Percentiles rank a stretch among this genome's conserved stretches.
Conservation (phyloP, 2,113 vertebrate genomes). For the Penelope pileata region DNA sequence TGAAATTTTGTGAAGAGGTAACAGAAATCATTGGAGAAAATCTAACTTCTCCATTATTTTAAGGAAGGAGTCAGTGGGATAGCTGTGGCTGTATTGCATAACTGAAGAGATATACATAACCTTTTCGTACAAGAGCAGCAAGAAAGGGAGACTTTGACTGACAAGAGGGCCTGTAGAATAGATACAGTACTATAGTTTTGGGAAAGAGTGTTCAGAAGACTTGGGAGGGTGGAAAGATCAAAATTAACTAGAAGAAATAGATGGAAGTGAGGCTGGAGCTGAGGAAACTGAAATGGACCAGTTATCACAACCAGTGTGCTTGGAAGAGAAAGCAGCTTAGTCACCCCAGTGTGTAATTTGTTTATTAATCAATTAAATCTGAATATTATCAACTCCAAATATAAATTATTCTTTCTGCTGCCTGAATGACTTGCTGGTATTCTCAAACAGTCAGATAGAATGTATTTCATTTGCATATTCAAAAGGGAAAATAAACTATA, state of each 20-base stretch:
- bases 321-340: not conserved
- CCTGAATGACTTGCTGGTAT: not conserved
- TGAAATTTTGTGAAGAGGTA: not conserved
- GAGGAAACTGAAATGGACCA: not conserved
- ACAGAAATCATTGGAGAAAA: not conserved
- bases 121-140: not conserved
- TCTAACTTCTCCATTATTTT: not conserved
- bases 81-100: not conserved
- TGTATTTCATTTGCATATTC: not conserved
- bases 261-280: not conserved
- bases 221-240: not conserved
- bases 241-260: not conserved
- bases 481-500: not conserved
- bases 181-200: not conserved
- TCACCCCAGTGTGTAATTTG: not conserved
- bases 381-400: not conserved
- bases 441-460: not conserved
- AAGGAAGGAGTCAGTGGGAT: not conserved
- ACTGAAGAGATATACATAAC: not conserved
- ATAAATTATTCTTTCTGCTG: not conserved
- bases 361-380: not conserved
- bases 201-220: not conserved
- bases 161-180: not conserved
- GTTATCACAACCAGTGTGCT: accelerated
- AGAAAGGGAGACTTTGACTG: not conserved